Evolutionary conservation across 1,140 invertebrate genomes (phyloP), one percentile per base, ranked within the genome.

Genomic region (Lepidurus couesii): DNA sequence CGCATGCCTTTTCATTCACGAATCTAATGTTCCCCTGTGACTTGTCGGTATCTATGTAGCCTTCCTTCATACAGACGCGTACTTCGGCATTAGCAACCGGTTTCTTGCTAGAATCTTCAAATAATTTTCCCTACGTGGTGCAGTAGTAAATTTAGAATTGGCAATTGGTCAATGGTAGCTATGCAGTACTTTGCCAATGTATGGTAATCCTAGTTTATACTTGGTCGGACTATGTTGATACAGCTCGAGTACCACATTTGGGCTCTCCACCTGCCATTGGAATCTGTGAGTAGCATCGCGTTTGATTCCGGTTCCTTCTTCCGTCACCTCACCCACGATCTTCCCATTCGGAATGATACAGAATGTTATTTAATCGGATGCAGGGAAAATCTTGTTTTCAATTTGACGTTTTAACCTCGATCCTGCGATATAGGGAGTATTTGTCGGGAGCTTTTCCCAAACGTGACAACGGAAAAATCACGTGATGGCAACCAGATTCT

Each of bases 161-260:
- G 10, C 47, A 5, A 13, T 45, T 45, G 13, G 13, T 53, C 47
- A 1, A 53, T n/a, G 21, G 47, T 53, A 53, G 44, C 44, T 45
- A 53, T 53, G 11, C 6, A 76, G 45, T 79, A 90, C 88, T 84
- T 90, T 90, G 79, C 90, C 87, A 80, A 88, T 87, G 81, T 90
- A 90, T 1, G 90, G 90, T 53, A 91, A 83, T 42, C 88, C 89
- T 1, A 89, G 87, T 80, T 90, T 90, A 80, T 91, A 89, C 79
- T 88, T 88, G 74, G 87, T 86, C 1, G 87, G 83, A 5, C 87
- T 86, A 24, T 11, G 5, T 8, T 13, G 7, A 45, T 0, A 45
- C 13, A 9, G 13, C 11, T 11, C 47, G 47, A 53, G 47, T 16
- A 7, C 11, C 8, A 45, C 13, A 0, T 87, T 86, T 7, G 90